Evolutionary conservation across 1,140 invertebrate species (phyloP), one percentile per base, ranked within the genome.

Genomic region (Scaptomyza pallida): DNA sequence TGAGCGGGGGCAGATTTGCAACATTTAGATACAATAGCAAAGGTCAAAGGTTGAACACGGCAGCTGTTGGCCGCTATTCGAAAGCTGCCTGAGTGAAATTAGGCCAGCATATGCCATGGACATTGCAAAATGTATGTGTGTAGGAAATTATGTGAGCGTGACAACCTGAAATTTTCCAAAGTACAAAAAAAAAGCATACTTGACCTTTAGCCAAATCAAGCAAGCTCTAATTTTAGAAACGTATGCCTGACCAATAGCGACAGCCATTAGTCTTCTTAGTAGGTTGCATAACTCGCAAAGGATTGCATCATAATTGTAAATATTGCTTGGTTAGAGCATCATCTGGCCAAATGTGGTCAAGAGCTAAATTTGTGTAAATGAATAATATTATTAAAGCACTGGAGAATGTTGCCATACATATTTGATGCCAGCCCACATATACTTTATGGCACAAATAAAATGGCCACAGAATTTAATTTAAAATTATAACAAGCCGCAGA

Each of bases 21-120:
- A 17, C 45, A 35, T 21, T 51, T 16, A 48, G 51, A 30, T 54
- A 52, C 33, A 35, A 35, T 37, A 30, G 43, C 17, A 33, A 64
- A 70, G 62, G 69, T 72, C 54, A 72, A 57, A 72, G 40, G 40
- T 41, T 52, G 40, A 37, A 12, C 40, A 15, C 43, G 37, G 40
- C 65, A 62, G 59, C 64, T 68, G 64, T 41, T 50, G 8, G 6
- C 17, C 10, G 33, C 6, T 30, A 4, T 37, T 4, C n/a, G n/a
- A n/a, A 13, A 6, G 57, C 17, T 44, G 9, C 19, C 30, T 35
- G 13, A 19, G 16, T 21, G 37, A 57, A 72, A 72, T 59, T 72
- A 52, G 69, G 69, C 69, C 62, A 63, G 9, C 37, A 33, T 26
- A 50, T 50, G 51, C 60, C 67, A 26, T 33, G 67, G 26, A 50